phyloP scores from a whole-genome alignment of 2,888 invertebrate species.

The Lissonota sp. region DNA sequence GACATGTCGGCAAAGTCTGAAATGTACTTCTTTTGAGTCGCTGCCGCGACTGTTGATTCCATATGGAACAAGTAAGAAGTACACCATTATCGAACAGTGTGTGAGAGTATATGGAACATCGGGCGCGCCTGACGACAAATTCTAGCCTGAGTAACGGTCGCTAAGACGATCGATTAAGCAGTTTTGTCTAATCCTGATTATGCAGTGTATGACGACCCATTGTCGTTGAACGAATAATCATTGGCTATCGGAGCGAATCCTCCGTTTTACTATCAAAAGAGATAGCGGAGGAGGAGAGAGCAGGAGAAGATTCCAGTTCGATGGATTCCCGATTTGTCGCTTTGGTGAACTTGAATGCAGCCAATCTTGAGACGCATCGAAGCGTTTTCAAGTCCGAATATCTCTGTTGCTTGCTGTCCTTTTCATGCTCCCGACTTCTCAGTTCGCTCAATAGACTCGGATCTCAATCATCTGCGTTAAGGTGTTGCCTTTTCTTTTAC shows the following conservation, averaged over 20 bases:
- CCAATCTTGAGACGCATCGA: conserved; percentile 18
- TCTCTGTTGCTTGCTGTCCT: not conserved
- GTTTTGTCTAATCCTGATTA: conserved; percentile 27
- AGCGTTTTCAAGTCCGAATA: conserved; percentile 29
- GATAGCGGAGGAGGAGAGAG: not conserved
- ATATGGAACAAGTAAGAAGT: conserved; percentile 56
- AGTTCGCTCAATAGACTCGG: conserved; percentile 11
- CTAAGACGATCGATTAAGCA: conserved; percentile 47
- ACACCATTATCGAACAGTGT: conserved; percentile 67
- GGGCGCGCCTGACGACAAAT: conserved; percentile 68
- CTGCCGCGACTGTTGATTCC: too few species aligned
- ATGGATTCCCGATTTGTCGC: conserved; percentile 6
- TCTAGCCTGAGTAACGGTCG: conserved; percentile 71
- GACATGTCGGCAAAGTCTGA: too few species aligned
- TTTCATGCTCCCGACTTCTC: not conserved
- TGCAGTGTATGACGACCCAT: conserved; percentile 40
- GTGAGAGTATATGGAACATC: conserved; percentile 61
- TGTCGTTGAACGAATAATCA: conserved; percentile 34
- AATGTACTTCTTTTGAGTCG: too few species aligned
- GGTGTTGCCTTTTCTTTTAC: too few species aligned
- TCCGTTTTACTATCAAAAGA: not conserved
- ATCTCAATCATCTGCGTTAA: not conserved
- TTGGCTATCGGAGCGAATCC: not conserved
- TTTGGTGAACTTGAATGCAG: conserved; percentile 21
- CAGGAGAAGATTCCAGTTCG: conserved; percentile 4